Evolutionary conservation across 37 sponge, comb jelly and placozoan species (phyloP).

Genomic region (Corticium candelabrum): DNA sequence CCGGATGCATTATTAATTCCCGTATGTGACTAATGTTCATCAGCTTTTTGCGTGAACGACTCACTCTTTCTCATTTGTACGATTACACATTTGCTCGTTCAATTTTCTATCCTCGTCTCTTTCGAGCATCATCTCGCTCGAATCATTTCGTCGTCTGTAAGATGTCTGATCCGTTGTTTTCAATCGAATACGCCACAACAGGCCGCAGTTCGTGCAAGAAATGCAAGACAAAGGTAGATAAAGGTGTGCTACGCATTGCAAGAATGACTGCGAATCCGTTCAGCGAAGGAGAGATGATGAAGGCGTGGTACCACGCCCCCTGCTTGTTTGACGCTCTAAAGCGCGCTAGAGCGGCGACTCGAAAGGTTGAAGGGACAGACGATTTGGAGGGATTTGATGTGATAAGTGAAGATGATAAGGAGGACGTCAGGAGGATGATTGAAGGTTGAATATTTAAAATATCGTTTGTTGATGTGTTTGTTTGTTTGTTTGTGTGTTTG

Average conservation of each 20-base stretch:
- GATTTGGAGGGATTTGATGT: slow-evolving; percentile 84
- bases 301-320: slow-evolving; percentile 81
- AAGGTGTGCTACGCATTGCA: slow-evolving; percentile 67
- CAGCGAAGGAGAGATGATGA: slow-evolving; percentile 88
- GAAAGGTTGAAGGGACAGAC: slow-evolving; percentile 81
- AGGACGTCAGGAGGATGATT: slow-evolving; percentile 64
- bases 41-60: too few relatives aligned
- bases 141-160: background rate
- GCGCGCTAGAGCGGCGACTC: slow-evolving; percentile 82
- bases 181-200: slow-evolving; percentile 86
- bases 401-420: slow-evolving; percentile 68
- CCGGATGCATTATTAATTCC: too few relatives aligned
- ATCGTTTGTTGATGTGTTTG: too few relatives aligned
- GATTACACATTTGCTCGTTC: too few relatives aligned
- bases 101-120: too few relatives aligned
- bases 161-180: slow-evolving; percentile 66
- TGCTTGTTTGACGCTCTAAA: slow-evolving; percentile 87
- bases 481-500: too few relatives aligned
- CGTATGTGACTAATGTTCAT: too few relatives aligned
- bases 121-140: too few relatives aligned
- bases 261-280: slow-evolving; percentile 88
- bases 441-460: too few relatives aligned
- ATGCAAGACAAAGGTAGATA: slow-evolving; percentile 84
- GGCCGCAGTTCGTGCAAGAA: slow-evolving; percentile 90
- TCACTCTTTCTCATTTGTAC: too few relatives aligned